Percentiles rank a stretch among this genome's conserved stretches.
These are phyloP conservation scores for Drosophila multiciliata DNA, from an alignment of 2,888 invertebrate species.

Conservation along the genomic window DNA sequence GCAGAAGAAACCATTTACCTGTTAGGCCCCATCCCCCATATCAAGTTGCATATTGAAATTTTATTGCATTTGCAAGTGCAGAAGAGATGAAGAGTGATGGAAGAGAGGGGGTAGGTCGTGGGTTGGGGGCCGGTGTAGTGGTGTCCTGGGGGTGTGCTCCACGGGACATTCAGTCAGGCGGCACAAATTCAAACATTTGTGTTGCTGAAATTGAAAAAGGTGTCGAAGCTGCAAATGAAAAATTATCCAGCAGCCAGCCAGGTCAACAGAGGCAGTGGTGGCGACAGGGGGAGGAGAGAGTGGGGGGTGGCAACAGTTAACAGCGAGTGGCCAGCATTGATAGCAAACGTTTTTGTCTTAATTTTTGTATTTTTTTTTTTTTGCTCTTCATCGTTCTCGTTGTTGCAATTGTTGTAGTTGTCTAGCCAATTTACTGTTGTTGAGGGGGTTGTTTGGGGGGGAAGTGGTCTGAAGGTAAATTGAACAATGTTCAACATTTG, in stretches of 20 bases:
- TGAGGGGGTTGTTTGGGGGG: background rate
- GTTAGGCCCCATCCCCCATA: slow-evolving; percentile 19
- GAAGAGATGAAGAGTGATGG: background rate
- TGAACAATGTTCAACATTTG: slow-evolving; percentile 21
- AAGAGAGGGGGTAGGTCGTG: too few species aligned
- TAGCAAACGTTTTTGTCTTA: slow-evolving; percentile 69
- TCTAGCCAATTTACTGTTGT: slow-evolving; percentile 55
- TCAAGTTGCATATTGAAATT: slow-evolving; percentile 70
- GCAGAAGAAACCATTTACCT: slow-evolving; percentile 47
- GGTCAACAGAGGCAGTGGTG: background rate
- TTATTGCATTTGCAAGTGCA: slow-evolving; percentile 57
- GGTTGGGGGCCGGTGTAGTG: background rate
- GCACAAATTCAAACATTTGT: slow-evolving; percentile 74
- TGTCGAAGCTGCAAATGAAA: slow-evolving; percentile 77
- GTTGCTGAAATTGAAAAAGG: slow-evolving; percentile 79
- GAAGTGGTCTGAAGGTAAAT: background rate
- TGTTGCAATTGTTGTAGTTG: slow-evolving; percentile 25
- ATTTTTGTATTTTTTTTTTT: slow-evolving; percentile 6
- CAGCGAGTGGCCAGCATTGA: slow-evolving; percentile 48
- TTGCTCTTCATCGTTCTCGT: background rate
- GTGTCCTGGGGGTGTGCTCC: background rate
- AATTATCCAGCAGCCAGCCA: slow-evolving; percentile 53
- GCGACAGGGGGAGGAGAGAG: background rate
- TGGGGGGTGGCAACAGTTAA: background rate
- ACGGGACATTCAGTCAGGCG: slow-evolving; percentile 53